Evolutionary conservation across 2,888 invertebrate genomes (phyloP).

Genomic region (Volucella inanis): DNA sequence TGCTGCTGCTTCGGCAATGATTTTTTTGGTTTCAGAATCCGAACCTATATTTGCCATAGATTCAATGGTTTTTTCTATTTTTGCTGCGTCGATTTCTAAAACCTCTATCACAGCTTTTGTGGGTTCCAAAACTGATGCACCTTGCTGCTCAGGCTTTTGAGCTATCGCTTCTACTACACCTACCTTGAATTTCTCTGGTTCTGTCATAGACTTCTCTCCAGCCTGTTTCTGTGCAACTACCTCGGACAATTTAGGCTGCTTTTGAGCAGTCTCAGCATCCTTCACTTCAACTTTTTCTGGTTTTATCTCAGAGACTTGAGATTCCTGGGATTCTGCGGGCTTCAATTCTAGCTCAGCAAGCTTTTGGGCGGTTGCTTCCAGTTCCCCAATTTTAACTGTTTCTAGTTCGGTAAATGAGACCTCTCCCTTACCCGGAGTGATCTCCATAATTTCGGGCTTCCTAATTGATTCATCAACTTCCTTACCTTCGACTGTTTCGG

Average conservation of each 20-base stretch:
- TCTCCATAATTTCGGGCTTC: neutral
- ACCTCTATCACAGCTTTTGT: neutral
- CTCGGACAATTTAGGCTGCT: neutral
- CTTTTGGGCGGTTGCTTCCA: constrained; percentile 1
- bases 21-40: constrained; percentile 11
- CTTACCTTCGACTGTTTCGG: neutral
- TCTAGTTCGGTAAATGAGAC: neutral
- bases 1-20: constrained; percentile 6
- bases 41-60: neutral
- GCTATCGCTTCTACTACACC: neutral
- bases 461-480: constrained; percentile 8
- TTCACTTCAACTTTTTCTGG: neutral
- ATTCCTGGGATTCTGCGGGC: neutral
- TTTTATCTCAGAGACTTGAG: neutral
- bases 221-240: neutral
- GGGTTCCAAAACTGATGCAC: too few relatives aligned
- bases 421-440: neutral
- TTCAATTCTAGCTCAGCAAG: neutral
- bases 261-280: neutral
- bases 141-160: neutral
- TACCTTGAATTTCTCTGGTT: neutral
- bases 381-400: neutral
- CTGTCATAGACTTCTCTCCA: neutral
- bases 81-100: neutral
- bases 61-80: constrained; percentile 38